phyloP scores from a whole-genome alignment of 2,797 vertebrate species.

The Molossus alvarezi region DNA sequence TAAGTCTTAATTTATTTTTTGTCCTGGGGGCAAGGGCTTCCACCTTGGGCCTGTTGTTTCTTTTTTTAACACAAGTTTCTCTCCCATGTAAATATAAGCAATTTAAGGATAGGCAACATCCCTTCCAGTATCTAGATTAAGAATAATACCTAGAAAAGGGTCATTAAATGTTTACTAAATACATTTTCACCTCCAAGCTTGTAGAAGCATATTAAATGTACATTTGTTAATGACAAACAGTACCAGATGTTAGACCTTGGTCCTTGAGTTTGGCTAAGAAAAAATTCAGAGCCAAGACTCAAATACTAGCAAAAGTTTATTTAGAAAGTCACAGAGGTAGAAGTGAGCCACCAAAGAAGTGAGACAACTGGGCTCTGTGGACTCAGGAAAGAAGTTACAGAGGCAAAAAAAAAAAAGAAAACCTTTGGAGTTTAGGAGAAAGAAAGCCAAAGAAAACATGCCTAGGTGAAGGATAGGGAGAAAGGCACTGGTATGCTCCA shows the following conservation, averaged over 20 bases:
- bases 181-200: constrained; percentile 37
- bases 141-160: neutral
- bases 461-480: neutral
- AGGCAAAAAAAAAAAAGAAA: neutral
- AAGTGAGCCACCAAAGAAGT: neutral
- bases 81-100: neutral
- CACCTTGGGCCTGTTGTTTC: no score
- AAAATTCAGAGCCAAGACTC: neutral
- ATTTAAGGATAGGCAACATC: neutral
- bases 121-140: neutral
- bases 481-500: neutral
- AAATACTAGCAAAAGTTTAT: neutral
- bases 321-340: neutral
- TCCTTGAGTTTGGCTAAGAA: neutral
- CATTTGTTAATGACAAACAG: neutral
- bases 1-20: neutral
- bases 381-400: neutral
- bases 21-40: neutral
- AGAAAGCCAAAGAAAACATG: neutral
- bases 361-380: neutral
- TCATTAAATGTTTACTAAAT: constrained; percentile 36
- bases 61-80: constrained; percentile 41
- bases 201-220: constrained; percentile 57
- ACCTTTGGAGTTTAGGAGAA: neutral
- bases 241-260: neutral